Base-by-base conservation (phyloP, 2,888 invertebrate species). In the Aleiodes testaceus region DNA sequence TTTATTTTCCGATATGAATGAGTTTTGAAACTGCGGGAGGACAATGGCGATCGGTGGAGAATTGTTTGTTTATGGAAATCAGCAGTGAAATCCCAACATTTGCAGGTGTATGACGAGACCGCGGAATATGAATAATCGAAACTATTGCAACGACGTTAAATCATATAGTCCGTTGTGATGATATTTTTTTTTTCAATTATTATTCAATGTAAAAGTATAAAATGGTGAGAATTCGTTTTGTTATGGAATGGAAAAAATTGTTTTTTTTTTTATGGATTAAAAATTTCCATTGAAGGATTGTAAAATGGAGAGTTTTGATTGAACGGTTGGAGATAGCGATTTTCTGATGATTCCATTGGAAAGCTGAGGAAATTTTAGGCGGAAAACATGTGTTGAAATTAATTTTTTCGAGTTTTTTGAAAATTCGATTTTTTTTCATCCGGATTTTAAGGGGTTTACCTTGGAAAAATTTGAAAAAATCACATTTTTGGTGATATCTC, bases 21-120 rank as follows among this genome's bases (percentile, higher is more conserved):
- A 20, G 42, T 66, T 36, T 70, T 50, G 14, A 6, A 14, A 68
- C 7, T 59, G 66, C 49, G 59, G 49, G 45, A 61, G 49, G 45
- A 61, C 49, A 59, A 66, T 66, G 42, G 44, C 66, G 20, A 66
- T 70, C 59, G 59, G 22, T 36, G 45, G 26, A 42, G 30, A 70
- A 70, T 70, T 66, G 66, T 70, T 70, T 70, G 66, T 59, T 61
- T 66, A 70, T 70, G 70, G 66, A 70, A 70, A 70, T 70, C 59
- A 66, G 61, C 59, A 70, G 59, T 59, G 59, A 61, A 66, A 49
- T 66, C 63, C 63, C 36, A 20, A 66, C 49, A 7, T 44, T 49
- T 69, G n/a, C 20, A 26, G 50, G 20, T 26, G 36, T 11, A 66
- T 70, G 50, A 59, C 59, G 66, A 59, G 36, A 45, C 70, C 66